Conservation (phyloP, 2,888 invertebrate species). For the Nomada hirtipes region DNA sequence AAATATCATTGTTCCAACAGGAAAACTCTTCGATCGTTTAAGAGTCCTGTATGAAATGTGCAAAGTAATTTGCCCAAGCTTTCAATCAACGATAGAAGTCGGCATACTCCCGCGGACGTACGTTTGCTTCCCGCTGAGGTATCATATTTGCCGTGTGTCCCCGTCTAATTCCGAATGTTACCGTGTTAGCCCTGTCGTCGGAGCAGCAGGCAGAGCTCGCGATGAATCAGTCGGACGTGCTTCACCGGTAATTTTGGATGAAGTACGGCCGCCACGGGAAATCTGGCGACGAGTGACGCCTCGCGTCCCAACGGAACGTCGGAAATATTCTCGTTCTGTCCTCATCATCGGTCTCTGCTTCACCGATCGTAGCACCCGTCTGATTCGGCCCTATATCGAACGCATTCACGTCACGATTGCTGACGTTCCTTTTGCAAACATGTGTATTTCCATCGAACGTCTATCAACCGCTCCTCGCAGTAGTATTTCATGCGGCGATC, state of each 20-base stretch:
- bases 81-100: too few relatives aligned
- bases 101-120: background rate
- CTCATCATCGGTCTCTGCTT: constrained; percentile 48
- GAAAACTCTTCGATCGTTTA: too few relatives aligned
- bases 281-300: constrained; percentile 76
- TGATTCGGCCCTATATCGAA: constrained; percentile 4
- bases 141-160: constrained; percentile 3
- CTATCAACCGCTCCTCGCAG: too few relatives aligned
- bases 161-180: constrained; percentile 44
- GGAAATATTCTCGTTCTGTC: constrained; percentile 63
- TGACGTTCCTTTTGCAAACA: background rate
- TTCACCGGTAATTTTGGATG: constrained; percentile 77
- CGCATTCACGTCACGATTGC: background rate
- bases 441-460: background rate
- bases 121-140: constrained; percentile 10
- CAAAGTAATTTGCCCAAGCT: too few relatives aligned
- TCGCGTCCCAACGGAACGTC: constrained; percentile 64
- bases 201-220: constrained; percentile 48
- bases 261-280: constrained; percentile 79
- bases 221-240: constrained; percentile 74
- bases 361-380: constrained; percentile 33
- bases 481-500: too few relatives aligned
- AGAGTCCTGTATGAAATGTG: too few relatives aligned
- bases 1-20: too few relatives aligned
- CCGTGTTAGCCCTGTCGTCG: constrained; percentile 53